Evolutionary conservation across 2,797 vertebrate species (phyloP), one percentile per base, ranked within the genome.

Genomic region (Hypotaenidia okinawae): DNA sequence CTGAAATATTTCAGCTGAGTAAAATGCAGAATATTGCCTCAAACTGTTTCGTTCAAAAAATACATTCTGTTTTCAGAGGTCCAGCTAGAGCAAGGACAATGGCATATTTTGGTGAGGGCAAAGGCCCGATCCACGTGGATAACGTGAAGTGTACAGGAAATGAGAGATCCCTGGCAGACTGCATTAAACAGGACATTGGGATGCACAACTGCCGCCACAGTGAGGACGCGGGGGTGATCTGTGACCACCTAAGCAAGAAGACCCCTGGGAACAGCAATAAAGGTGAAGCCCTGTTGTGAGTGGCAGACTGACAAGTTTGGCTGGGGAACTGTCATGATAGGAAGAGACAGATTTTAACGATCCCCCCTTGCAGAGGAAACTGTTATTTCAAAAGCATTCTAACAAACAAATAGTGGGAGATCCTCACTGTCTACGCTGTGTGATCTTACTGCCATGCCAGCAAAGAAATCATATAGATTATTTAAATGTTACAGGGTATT

Each of bases 21-120:
- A 12, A 82, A 75, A 81, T 16, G 28, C 13, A 68, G 59, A 81
- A 17, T 22, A 79, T 55, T 32, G 37, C 8, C 43, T 90, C 32
- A 57, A 78, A 77, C 45, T 63, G 7, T 57, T 67, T 64, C 64
- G 35, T 41, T 37, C 79, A 43, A 74, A 28, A 11, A 25, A 25
- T 12, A 19, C 16, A 21, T 54, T 97, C 18, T 96, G 11, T 84
- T 91, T 93, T 5, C 96, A 99, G 99, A 76, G 99, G 99, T 9
- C 83, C 95, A 11, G 98, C 99, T 28, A 99, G 98, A 96, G 99
- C 99, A 59, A 98, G 99, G 35, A 98, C 98, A 47, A 99, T 99
- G 99, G 99, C 99, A 0, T 99, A 99, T 90, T 99, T 99, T 3
- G 99, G 99, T 19, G 99, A 99, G 95, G 99, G 99, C 28, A 97